phyloP scores from a whole-genome alignment of 2,113 vertebrate genomes.

The Erinaceus europaeus region DNA sequence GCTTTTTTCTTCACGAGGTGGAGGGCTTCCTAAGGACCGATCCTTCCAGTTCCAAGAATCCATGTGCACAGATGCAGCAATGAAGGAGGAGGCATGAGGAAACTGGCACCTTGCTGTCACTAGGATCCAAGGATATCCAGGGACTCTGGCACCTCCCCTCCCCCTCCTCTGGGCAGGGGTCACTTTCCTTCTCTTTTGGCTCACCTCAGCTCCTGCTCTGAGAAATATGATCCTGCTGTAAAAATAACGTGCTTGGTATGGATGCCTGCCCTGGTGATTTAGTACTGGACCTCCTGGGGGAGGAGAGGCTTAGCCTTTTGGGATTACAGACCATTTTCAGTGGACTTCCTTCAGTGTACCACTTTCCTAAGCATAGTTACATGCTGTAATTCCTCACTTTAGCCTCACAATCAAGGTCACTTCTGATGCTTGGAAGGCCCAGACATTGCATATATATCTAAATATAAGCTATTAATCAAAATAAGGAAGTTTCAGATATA shows the following conservation, averaged over 20 bases:
- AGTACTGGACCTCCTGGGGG: neutral
- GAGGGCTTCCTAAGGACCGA: neutral
- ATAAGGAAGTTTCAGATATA: neutral
- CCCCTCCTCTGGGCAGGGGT: slow-evolving; percentile 31
- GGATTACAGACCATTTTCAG: neutral
- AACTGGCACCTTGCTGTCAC: neutral
- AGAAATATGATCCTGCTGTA: slow-evolving; percentile 67
- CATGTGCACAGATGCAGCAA: neutral
- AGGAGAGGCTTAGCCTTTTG: neutral
- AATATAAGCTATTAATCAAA: neutral
- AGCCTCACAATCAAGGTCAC: neutral
- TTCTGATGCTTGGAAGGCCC: neutral
- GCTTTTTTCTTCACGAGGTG: too few relatives aligned
- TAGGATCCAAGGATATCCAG: slow-evolving; percentile 56
- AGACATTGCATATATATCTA: neutral
- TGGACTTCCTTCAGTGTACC: neutral
- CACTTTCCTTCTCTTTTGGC: slow-evolving; percentile 55
- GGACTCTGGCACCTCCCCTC: neutral
- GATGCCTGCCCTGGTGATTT: neutral
- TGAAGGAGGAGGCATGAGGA: neutral
- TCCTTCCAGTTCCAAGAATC: neutral
- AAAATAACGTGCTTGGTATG: slow-evolving; percentile 57
- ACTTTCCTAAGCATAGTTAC: neutral
- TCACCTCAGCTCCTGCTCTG: slow-evolving; percentile 17
- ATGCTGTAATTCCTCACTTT: neutral